Conservation (phyloP, 1,140 invertebrate species). For the Bacillus rossius region DNA sequence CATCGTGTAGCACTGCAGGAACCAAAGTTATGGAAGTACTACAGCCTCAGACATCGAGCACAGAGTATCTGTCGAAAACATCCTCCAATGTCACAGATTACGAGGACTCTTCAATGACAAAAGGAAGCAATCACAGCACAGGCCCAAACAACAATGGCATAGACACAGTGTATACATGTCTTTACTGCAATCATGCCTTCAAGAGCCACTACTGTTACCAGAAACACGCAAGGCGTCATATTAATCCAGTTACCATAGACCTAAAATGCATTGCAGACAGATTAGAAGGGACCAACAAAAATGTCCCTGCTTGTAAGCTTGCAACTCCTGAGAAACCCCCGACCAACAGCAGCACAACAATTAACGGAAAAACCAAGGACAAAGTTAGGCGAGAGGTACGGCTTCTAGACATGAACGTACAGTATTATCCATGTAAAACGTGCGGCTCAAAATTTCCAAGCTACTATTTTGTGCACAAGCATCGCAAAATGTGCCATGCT, state of each 20-base stretch:
- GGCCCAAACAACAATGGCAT: not conserved
- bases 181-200: slow-evolving; percentile 73
- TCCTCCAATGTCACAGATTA: no score
- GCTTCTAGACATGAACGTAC: slow-evolving; percentile 70
- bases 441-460: slow-evolving; percentile 89
- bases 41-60: no score
- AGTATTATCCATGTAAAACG: slow-evolving; percentile 89
- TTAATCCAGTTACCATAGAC: slow-evolving; percentile 45
- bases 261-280: slow-evolving; percentile 22
- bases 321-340: not conserved
- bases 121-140: no score
- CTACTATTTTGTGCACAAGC: slow-evolving; percentile 91
- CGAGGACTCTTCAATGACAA: no score
- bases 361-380: no score
- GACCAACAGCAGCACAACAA: slow-evolving; percentile 14
- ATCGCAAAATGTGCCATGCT: slow-evolving; percentile 76
- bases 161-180: slow-evolving; percentile 53
- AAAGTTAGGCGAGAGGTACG: slow-evolving; percentile 5
- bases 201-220: slow-evolving; percentile 78
- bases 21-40: no score
- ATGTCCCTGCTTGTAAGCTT: not conserved
- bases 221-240: slow-evolving; percentile 67
- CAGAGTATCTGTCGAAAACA: no score
- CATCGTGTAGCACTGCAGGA: no score
- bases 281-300: slow-evolving; percentile 36